A percentile compares a stretch with the other conserved stretches of the same genome.
phyloP scores from a whole-genome alignment of 2,113 vertebrate species.

The Sander vitreus region DNA sequence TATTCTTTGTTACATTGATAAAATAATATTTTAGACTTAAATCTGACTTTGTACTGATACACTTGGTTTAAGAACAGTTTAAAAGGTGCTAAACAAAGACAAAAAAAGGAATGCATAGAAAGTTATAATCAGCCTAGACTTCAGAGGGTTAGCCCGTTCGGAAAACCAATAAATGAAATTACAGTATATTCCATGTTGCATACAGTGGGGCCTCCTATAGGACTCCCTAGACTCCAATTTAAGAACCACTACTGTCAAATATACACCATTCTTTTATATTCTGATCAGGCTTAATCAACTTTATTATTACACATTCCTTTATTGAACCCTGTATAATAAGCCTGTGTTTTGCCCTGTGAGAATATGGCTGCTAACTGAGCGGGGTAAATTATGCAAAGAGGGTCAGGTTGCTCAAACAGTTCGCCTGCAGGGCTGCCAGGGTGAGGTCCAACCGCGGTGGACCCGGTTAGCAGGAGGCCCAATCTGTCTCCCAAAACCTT shows the following conservation, averaged over 20 bases:
- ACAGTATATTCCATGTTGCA: neutral
- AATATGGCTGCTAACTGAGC: slow-evolving; percentile 26
- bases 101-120: too few relatives aligned
- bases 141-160: neutral
- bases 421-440: slow-evolving; percentile 76
- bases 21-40: too few relatives aligned
- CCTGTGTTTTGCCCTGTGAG: slow-evolving; percentile 1
- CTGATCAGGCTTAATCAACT: slow-evolving; percentile 11
- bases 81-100: too few relatives aligned
- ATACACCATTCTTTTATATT: slow-evolving; percentile 12
- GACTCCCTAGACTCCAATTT: neutral
- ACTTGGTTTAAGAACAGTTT: too few relatives aligned
- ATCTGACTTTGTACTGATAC: too few relatives aligned
- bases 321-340: slow-evolving; percentile 17
- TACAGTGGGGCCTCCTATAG: slow-evolving; percentile 3
- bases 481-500: slow-evolving; percentile 79
- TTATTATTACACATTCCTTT: slow-evolving; percentile 34
- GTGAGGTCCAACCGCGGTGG: slow-evolving; percentile 67
- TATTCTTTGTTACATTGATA: too few relatives aligned
- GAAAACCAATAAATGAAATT: neutral
- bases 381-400: slow-evolving; percentile 66
- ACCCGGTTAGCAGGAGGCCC: slow-evolving; percentile 79
- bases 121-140: too few relatives aligned
- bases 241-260: slow-evolving; percentile 20
- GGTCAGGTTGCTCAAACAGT: slow-evolving; percentile 57